Percentiles rank a stretch among this genome's conserved stretches.
Evolutionary conservation across 2,888 invertebrate species (phyloP).

Genomic region (Kuschelorhynchus macadamiae): DNA sequence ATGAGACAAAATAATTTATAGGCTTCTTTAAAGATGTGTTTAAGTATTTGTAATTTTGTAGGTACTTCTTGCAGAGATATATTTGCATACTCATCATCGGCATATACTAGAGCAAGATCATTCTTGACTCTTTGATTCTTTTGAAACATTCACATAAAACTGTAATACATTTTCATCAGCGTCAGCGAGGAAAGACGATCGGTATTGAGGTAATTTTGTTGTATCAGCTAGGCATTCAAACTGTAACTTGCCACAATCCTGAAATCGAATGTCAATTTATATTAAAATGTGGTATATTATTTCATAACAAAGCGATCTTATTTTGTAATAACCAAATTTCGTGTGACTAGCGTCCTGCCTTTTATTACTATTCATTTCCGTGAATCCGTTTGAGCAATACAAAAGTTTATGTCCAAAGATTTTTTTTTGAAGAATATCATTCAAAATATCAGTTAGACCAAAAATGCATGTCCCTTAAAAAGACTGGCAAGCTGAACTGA

Average conservation of each 20-base stretch:
- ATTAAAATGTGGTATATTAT: slow-evolving; percentile 23
- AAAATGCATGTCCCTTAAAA: too few species aligned
- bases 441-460: too few species aligned
- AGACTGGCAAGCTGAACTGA: too few species aligned
- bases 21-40: slow-evolving; percentile 21
- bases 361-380: too few species aligned
- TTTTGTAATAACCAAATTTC: too few species aligned
- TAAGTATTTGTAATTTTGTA: slow-evolving; percentile 13
- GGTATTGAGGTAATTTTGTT: slow-evolving; percentile 1
- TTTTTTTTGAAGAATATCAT: too few species aligned
- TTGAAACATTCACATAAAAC: not conserved
- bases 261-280: slow-evolving; percentile 23
- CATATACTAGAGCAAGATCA: slow-evolving; percentile 8
- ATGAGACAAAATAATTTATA: slow-evolving; percentile 21
- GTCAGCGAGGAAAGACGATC: slow-evolving; percentile 6
- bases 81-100: not conserved
- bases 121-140: slow-evolving; percentile 9
- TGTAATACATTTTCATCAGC: slow-evolving; percentile 11
- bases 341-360: too few species aligned
- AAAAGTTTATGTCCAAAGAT: too few species aligned
- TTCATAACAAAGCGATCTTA: slow-evolving; percentile 8
- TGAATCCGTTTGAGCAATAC: too few species aligned
- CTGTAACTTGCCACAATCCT: slow-evolving; percentile 22
- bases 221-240: slow-evolving; percentile 25
- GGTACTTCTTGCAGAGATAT: slow-evolving; percentile 8